Evolutionary conservation across 2,888 invertebrate genomes (phyloP), one percentile per base, ranked within the genome.

Genomic region (Eudiplozoon nipponicum): DNA sequence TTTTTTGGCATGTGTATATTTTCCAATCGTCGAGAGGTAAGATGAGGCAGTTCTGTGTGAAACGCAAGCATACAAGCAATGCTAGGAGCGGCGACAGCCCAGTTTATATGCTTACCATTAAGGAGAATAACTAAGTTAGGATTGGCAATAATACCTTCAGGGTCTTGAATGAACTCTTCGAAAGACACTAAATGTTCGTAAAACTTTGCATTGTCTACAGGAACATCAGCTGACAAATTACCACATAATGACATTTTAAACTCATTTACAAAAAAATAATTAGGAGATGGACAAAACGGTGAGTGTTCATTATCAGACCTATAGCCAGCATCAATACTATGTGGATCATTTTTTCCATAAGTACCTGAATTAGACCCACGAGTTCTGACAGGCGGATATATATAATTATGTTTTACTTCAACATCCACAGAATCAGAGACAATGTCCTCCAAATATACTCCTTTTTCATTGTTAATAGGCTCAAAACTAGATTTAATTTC

Each of bases 1-100:
- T 39, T 39, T 34, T 37, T 19, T 3, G 22, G 22, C 35, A 38
- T 38, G 34, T 7, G 13, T 4, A 20, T 21, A 11, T 36, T 22
- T 13, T 38, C 15, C 5, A 31, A 17, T n/a, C 17, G 5, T 15
- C 17, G 11, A 4, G 17, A 5, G 13, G 17, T 17, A 4, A n/a
- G 5, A 31, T 31, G 31, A 22, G 81, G 72, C 50, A 86, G 62
- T 41, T 74, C 71, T 50, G 76, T 69, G 53, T 76, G 70, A 64
- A 74, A 86, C 48, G 73, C 70, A 46, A 76, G 68, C 47, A 74
- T 65, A 47, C 77, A 74, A 53, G 81, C 69, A 51, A 90, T 68
- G 53, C 81, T 69, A 31, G 84, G 77, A 44, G 74, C 73, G 49
- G 84, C 86, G 49, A 72, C 71, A 48, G 70, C 66, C 80, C 81